These are phyloP conservation scores for Thaumatotibia leucotreta DNA, from an alignment of 1,140 invertebrate species.

Conservation along the genomic window DNA sequence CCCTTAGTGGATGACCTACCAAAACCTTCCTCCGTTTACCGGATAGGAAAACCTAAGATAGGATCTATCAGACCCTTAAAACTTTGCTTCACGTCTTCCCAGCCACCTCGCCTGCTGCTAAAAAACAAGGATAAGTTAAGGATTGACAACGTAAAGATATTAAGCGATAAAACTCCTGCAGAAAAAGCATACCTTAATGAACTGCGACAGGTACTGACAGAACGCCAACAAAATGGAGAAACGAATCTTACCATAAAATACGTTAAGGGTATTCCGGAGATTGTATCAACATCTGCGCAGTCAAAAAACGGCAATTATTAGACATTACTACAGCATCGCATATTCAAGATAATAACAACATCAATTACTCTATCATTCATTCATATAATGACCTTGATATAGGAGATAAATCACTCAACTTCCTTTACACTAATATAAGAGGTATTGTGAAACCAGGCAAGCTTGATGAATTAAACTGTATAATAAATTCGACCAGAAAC, in stretches of 20 bases:
- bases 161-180: constrained; percentile 14
- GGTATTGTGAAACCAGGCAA: constrained; percentile 21
- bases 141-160: not conserved
- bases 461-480: constrained; percentile 18
- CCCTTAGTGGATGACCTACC: constrained; percentile 10
- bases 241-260: constrained; percentile 24
- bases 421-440: constrained; percentile 22
- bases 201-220: constrained; percentile 19
- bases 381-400: constrained; percentile 13
- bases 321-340: not conserved
- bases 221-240: constrained; percentile 22
- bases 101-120: not conserved
- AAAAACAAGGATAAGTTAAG: not conserved
- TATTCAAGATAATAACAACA: constrained; percentile 2
- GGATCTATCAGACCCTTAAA: constrained; percentile 6
- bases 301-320: not conserved
- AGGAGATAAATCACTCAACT: constrained; percentile 16
- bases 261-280: constrained; percentile 25
- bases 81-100: not conserved
- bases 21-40: constrained; percentile 18
- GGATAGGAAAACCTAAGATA: constrained; percentile 22
- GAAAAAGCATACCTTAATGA: constrained; percentile 19
- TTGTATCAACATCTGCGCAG: not conserved
- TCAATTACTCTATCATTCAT: not conserved
- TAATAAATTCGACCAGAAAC: not conserved